Percentiles rank a stretch among this genome's conserved stretches.
These are phyloP conservation scores for Anoura caudifer DNA, from an alignment of 2,113 vertebrate genomes.

Conservation along the genomic window DNA sequence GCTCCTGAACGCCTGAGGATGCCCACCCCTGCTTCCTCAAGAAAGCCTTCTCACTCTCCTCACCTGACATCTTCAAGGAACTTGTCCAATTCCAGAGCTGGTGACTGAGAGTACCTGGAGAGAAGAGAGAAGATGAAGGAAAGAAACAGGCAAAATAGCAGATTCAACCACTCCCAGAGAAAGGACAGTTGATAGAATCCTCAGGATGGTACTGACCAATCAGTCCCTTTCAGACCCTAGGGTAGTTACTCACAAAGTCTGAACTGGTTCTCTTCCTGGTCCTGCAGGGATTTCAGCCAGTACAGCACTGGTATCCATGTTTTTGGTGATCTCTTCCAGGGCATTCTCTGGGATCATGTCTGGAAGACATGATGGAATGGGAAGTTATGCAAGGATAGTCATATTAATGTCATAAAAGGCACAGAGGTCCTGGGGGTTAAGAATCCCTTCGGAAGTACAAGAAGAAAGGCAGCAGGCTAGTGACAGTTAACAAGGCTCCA, in stretches of 20 bases:
- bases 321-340: constrained; percentile 98
- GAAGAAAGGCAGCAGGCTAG: neutral
- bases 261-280: constrained; percentile 87
- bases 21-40: neutral
- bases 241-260: constrained; percentile 90
- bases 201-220: neutral
- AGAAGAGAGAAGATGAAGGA: neutral
- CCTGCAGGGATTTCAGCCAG: constrained; percentile 88
- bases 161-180: neutral
- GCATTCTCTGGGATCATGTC: constrained; percentile 99
- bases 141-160: neutral
- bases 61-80: constrained; percentile 98
- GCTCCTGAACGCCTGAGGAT: neutral
- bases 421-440: neutral
- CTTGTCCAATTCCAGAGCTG: constrained; percentile 96
- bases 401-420: neutral
- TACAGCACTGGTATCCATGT: constrained; percentile 94
- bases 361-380: neutral
- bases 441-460: neutral
- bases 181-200: neutral
- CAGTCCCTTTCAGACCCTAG: neutral
- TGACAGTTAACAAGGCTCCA: neutral
- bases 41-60: constrained; percentile 12
- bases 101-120: constrained; percentile 94
- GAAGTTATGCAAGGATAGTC: neutral